Conservation (phyloP, 2,113 vertebrate species). For the Pterocles burchelli region DNA sequence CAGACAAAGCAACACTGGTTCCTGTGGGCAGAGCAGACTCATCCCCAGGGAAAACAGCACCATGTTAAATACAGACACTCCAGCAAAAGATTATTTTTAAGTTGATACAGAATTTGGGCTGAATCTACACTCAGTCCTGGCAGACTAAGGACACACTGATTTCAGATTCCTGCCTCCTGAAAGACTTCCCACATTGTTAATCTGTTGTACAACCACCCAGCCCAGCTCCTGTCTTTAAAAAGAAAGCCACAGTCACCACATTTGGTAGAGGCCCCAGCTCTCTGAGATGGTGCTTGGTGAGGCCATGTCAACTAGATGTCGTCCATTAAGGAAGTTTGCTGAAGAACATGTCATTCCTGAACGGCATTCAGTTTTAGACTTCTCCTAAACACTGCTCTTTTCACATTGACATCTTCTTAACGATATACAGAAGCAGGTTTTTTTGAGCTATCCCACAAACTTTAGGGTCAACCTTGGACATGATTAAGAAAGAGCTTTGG, state of each 20-base stretch:
- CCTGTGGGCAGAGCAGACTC: neutral
- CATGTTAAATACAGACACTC: neutral
- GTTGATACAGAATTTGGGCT: neutral
- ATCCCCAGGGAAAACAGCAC: neutral
- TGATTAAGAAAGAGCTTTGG: neutral
- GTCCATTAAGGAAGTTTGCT: neutral
- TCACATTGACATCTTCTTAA: neutral
- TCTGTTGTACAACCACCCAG: neutral
- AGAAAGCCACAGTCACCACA: neutral
- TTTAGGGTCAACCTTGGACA: fast-evolving
- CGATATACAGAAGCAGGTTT: neutral
- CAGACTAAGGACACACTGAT: neutral
- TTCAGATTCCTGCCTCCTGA: neutral
- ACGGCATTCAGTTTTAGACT: neutral
- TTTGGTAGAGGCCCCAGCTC: neutral
- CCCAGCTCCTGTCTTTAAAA: neutral
- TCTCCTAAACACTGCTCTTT: neutral
- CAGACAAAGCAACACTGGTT: neutral
- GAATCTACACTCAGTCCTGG: neutral
- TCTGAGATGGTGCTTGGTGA: neutral
- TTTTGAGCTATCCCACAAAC: neutral
- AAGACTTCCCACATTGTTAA: neutral
- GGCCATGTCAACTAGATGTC: neutral
- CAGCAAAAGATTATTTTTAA: neutral
- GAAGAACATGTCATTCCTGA: neutral